Base-by-base conservation (phyloP, 2,888 invertebrate genomes). In the Drosophila affinis region DNA sequence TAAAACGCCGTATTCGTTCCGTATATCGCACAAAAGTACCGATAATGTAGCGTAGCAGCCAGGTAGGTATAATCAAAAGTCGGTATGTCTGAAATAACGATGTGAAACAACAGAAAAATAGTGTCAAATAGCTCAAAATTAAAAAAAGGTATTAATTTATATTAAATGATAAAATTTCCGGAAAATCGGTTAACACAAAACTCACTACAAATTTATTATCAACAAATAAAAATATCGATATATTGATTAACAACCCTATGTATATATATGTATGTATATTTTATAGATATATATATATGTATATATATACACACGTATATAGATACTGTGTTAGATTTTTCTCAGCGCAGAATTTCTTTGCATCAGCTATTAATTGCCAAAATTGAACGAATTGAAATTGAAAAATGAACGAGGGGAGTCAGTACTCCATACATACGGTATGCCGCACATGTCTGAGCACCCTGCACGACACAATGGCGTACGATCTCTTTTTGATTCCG, bases 381-480 rank as follows among this genome's bases (percentile, higher is more conserved):
- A 44, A 55, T 44, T 55, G 24, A 55, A 21, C 32, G 18, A 48
- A 57, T 62, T 39, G 62, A 52, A 29, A 29, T 21, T 9, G 34
- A 29, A 63, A 67, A 54, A 81, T 89, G 79, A 68, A 77, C 12
- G 67, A 67, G 45, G 46, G 62, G 14, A 65, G 52, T 48, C 63
- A 58, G 32, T 65, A 58, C 57, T 77, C 77, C 60, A 78, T 88
- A 12, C 62, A 90, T 46, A 72, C 86, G 49, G 75, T 90, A 60
- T 91, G 91, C 60, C 91, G 91, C 45, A 91, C 90, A 9, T 91
- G 91, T 44, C 63, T 91, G 49, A 75, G 85, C 53, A 72, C 75
- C 24, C 49, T 91, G 48, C 67, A 86, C 54, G 74, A 73, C 44
- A 76, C 72, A 14, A 72, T 56, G 48, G 72, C 78, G 1, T 87